A percentile compares a stretch with the other conserved stretches of the same genome.
Evolutionary conservation across 2,113 vertebrate genomes (phyloP).

Genomic region (Glaucidium brasilianum): DNA sequence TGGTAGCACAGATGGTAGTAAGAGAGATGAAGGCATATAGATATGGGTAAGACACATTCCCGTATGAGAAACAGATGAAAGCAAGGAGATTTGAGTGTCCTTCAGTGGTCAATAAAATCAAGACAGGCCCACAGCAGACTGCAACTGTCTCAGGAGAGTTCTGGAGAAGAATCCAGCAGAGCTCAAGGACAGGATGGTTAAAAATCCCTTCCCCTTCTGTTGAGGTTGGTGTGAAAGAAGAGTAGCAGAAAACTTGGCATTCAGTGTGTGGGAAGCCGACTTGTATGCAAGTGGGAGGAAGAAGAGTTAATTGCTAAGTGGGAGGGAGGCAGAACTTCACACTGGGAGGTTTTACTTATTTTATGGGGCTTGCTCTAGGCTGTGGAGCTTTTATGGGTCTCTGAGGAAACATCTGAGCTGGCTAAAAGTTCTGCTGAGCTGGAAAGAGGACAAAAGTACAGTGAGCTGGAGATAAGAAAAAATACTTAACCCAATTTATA

Average conservation of each 20-base stretch:
- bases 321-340: conserved; percentile 2
- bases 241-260: neutral
- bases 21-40: neutral
- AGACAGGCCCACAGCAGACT: neutral
- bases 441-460: neutral
- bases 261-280: neutral
- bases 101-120: neutral
- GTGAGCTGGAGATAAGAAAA: conserved; percentile 37
- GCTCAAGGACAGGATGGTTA: neutral
- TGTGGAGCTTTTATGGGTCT: conserved; percentile 45
- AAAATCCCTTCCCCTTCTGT: neutral
- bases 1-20: neutral
- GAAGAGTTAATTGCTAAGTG: conserved; percentile 34
- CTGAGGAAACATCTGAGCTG: conserved; percentile 26
- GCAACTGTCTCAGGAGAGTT: neutral
- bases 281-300: neutral
- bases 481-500: neutral
- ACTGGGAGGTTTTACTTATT: conserved; percentile 51
- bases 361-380: conserved; percentile 16
- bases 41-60: neutral
- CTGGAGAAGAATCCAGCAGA: neutral
- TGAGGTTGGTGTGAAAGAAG: neutral
- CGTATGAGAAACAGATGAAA: neutral
- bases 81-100: neutral
- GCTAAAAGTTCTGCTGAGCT: conserved; percentile 13